Conservation (phyloP, 1,140 invertebrate species). For the Drosophila burlai region DNA sequence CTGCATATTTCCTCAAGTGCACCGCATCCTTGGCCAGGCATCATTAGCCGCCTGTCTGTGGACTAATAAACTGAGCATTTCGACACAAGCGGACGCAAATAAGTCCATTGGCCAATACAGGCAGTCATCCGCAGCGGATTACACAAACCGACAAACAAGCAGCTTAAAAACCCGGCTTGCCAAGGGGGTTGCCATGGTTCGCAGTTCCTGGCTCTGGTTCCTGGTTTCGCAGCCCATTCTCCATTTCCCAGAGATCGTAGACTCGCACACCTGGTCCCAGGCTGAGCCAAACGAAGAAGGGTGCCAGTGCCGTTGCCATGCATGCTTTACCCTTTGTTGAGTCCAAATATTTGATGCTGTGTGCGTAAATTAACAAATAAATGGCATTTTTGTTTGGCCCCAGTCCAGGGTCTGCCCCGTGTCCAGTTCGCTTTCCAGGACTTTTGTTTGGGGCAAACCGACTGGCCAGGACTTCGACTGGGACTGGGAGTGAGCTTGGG, state of each 20-base stretch:
- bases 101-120: constrained; percentile 44
- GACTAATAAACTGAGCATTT: constrained; percentile 73
- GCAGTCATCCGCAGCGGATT: constrained; percentile 66
- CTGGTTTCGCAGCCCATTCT: neutral
- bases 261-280: constrained; percentile 33
- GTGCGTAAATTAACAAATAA: constrained; percentile 83
- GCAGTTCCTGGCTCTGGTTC: neutral
- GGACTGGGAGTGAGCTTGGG: neutral
- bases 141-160: constrained; percentile 81
- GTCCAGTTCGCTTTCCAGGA: constrained; percentile 9
- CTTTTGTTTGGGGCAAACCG: constrained; percentile 33
- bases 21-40: constrained; percentile 60
- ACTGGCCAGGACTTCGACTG: neutral
- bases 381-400: constrained; percentile 67
- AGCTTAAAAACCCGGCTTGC: constrained; percentile 67
- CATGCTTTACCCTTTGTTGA: constrained; percentile 47
- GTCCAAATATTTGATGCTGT: constrained; percentile 77
- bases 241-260: neutral
- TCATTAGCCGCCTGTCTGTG: constrained; percentile 64
- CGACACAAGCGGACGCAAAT: constrained; percentile 21
- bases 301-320: constrained; percentile 5
- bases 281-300: constrained; percentile 7
- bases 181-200: constrained; percentile 55
- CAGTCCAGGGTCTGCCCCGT: neutral
- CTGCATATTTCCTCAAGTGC: constrained; percentile 15